Evolutionary conservation across 2,797 vertebrate genomes (phyloP), one percentile per base, ranked within the genome.

Genomic region (Mycteria americana): DNA sequence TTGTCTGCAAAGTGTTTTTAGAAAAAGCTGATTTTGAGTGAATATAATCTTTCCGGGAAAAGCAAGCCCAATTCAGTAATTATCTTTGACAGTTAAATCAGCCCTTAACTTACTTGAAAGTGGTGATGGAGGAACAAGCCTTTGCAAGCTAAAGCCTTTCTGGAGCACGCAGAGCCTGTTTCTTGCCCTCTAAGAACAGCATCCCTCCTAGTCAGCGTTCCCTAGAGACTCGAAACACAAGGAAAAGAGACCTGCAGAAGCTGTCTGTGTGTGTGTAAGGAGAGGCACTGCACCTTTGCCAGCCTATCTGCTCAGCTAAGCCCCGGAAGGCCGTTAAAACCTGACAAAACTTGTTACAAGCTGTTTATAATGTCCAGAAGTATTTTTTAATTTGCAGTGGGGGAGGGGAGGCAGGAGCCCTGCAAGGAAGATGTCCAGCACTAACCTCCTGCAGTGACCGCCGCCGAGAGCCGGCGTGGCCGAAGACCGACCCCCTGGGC

Each of bases 161-260:
- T 86, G 96, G 86, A 60, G 37, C 10, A 2, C 1, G 22, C 0
- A 5, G 54, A 92, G 63, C 39, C 83, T 89, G 48, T 73, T 85
- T 50, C 81, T 93, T 93, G 51, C 68, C 88, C 83, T 94, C 95
- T 92, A 96, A 94, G 93, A 96, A 97, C 57, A 97, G 90, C 56
- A 93, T 89, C 89, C 35, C 70, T 91, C 57, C 87, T 22, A 41
- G 50, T 67, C 73, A 80, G 62, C 6, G 2, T 89, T 95, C 90
- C 78, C n/a, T 27, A 50, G 82, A 87, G 94, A 92, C 95, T 80
- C 37, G 41, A 90, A 95, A 87, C 80, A 45, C 18, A 85, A 78
- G 85, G 56, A 7, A 90, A 72, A 79, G 87, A 63, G 87, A 81
- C 62, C 84, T 33, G 46, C 92, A 96, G 95, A 88, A 95, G 82